Conservation (phyloP, 2,113 vertebrate genomes). For the Atrichornis clamosus region DNA sequence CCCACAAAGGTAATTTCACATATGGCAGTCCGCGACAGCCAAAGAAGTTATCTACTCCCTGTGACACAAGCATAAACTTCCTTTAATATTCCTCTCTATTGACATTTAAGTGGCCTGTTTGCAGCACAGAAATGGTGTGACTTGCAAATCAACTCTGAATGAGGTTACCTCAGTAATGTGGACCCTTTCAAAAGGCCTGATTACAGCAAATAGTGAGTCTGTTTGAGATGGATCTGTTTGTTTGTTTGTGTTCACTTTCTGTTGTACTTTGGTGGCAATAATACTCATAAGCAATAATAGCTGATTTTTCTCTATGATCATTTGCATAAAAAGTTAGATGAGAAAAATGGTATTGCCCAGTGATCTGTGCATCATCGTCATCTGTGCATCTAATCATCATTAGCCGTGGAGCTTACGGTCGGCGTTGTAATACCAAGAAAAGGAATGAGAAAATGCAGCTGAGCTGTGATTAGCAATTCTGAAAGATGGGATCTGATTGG, state of each 20-base stretch:
- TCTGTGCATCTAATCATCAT: background rate
- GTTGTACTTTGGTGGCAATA: background rate
- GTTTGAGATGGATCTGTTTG: background rate
- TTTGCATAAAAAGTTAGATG: slow-evolving; percentile 29
- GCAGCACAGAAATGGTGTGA: background rate
- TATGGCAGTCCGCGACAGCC: background rate
- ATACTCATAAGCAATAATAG: slow-evolving; percentile 1
- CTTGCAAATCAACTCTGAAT: background rate
- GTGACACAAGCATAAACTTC: background rate
- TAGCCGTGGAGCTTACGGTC: background rate
- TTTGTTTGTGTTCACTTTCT: background rate
- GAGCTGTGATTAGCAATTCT: background rate
- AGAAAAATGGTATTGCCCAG: slow-evolving; percentile 19
- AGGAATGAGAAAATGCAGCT: background rate
- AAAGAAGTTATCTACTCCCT: background rate
- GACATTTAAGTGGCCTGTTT: background rate
- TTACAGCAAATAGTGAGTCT: background rate
- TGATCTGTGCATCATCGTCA: slow-evolving; percentile 12
- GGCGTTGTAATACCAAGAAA: background rate
- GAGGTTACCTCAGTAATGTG: background rate
- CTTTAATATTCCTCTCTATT: background rate
- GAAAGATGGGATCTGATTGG: background rate
- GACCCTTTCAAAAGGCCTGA: background rate
- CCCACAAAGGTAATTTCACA: background rate
- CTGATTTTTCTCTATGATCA: slow-evolving; percentile 10